phyloP scores from a whole-genome alignment of 2,113 vertebrate genomes.

The Fukomys damarensis region DNA sequence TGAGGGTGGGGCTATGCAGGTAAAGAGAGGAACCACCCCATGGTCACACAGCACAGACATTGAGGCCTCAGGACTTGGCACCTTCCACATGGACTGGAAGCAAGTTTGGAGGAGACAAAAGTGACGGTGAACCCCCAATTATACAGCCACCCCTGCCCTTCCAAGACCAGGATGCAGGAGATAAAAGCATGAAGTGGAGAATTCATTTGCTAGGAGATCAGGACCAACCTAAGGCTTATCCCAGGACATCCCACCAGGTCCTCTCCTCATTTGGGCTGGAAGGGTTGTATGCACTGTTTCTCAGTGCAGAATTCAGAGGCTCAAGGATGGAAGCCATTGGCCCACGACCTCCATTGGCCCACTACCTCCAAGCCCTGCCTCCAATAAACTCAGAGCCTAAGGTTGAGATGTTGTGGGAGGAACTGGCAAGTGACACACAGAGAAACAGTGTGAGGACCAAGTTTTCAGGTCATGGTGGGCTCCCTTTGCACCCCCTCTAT shows the following conservation, averaged over 20 bases:
- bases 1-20: background rate
- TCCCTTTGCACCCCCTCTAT: too few relatives aligned
- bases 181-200: background rate
- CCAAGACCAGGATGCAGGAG: background rate
- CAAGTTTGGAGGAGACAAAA: background rate
- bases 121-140: background rate
- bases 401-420: too few relatives aligned
- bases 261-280: background rate
- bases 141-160: background rate
- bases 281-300: background rate
- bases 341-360: background rate
- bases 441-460: too few relatives aligned
- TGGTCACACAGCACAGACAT: rapidly evolving
- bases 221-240: background rate
- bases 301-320: background rate
- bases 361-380: background rate
- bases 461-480: too few relatives aligned
- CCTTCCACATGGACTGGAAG: background rate
- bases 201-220: background rate
- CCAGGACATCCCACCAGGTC: too few relatives aligned
- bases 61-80: background rate
- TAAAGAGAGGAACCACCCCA: background rate
- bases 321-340: background rate
- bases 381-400: background rate
- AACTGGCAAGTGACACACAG: too few relatives aligned